Conservation (phyloP, 2,888 invertebrate species). For the Agrochola lychnidis region DNA sequence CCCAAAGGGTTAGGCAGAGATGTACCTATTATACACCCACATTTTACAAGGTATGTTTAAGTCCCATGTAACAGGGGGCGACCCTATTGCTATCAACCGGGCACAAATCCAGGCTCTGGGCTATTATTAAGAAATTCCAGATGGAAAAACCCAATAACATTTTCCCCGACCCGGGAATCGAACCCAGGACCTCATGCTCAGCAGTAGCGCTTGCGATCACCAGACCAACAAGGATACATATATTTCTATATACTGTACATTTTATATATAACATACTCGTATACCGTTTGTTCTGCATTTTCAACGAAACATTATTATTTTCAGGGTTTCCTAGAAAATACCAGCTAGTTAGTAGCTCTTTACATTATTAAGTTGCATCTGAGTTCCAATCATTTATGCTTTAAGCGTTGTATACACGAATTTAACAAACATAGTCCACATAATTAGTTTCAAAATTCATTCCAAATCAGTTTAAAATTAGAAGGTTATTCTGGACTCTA, state of each 20-base stretch:
- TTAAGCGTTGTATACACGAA: background rate
- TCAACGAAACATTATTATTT: background rate
- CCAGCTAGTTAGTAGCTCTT: background rate
- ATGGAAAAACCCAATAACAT: background rate
- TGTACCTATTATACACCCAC: too few relatives aligned
- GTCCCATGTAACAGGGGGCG: background rate
- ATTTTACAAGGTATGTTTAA: too few relatives aligned
- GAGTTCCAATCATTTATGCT: background rate
- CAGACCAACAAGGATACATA: background rate
- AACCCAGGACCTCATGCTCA: background rate
- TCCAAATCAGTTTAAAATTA: slow-evolving; percentile 7
- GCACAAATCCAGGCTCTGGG: background rate
- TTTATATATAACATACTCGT: background rate
- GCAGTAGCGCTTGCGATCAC: background rate
- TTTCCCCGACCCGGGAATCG: background rate
- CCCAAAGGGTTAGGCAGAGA: too few relatives aligned
- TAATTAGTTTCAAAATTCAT: background rate
- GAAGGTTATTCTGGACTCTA: slow-evolving; percentile 9
- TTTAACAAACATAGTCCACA: background rate
- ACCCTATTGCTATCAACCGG: background rate
- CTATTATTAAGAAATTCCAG: background rate
- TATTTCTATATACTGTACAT: background rate
- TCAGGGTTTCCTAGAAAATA: background rate
- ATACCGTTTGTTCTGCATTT: background rate
- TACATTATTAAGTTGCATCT: background rate